These are phyloP conservation scores for Thunnus maccoyii DNA, from an alignment of 2,113 vertebrate species.

Conservation along the genomic window DNA sequence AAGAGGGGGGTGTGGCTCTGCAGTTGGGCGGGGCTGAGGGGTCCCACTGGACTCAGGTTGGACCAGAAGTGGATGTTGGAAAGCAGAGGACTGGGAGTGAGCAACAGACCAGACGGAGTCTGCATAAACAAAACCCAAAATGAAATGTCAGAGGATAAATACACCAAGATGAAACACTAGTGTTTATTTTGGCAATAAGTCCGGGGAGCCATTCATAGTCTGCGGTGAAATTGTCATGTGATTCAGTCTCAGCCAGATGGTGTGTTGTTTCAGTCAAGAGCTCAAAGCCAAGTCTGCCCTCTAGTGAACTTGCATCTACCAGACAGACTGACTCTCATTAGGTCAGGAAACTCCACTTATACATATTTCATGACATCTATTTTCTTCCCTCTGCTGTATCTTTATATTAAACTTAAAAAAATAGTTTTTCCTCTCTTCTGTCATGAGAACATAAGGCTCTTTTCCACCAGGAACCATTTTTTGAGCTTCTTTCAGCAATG, in stretches of 20 bases:
- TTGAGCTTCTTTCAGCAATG: no score
- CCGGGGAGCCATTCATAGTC: slow-evolving; percentile 4
- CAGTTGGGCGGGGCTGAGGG: slow-evolving; percentile 94
- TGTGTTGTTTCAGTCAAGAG: background rate
- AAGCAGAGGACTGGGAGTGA: slow-evolving; percentile 94
- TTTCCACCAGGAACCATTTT: background rate
- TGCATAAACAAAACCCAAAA: slow-evolving; percentile 69
- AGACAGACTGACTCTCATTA: slow-evolving; percentile 47
- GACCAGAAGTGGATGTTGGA: slow-evolving; percentile 98
- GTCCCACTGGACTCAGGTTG: slow-evolving; percentile 95
- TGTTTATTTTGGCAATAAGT: slow-evolving; percentile 56
- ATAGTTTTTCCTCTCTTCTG: background rate
- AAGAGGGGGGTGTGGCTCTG: slow-evolving; percentile 94
- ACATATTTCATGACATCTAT: slow-evolving; percentile 67
- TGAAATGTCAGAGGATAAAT: slow-evolving; percentile 43
- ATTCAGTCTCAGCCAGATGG: slow-evolving; percentile 34
- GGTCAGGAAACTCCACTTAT: slow-evolving; percentile 63
- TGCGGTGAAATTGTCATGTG: slow-evolving; percentile 36
- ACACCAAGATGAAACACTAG: slow-evolving; percentile 37
- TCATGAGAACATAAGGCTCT: background rate
- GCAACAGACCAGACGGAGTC: slow-evolving; percentile 94
- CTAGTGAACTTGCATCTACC: slow-evolving; percentile 42
- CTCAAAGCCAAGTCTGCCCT: slow-evolving; percentile 55
- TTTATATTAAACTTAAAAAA: slow-evolving; percentile 7
- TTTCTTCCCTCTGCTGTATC: slow-evolving; percentile 42